Evolutionary conservation across 2,797 vertebrate species (phyloP).

Genomic region (Mus minutoides): DNA sequence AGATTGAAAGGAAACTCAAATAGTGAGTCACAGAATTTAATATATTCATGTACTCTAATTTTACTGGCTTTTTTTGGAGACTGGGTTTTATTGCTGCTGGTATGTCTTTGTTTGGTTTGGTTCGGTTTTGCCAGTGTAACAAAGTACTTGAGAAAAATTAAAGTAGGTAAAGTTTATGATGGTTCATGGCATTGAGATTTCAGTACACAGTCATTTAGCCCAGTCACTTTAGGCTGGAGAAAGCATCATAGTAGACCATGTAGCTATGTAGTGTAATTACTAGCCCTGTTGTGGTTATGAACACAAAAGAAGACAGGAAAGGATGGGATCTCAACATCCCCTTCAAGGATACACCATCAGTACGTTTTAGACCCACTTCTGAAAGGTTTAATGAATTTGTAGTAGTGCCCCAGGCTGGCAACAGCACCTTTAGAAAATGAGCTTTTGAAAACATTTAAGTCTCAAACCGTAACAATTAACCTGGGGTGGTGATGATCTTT

Average conservation of each 20-base stretch:
- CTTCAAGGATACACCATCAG: not conserved
- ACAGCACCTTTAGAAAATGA: not conserved
- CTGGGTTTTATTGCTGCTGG: not conserved
- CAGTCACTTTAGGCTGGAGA: not conserved
- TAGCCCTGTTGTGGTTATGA: not conserved
- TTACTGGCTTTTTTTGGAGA: not conserved
- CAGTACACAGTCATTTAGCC: not conserved
- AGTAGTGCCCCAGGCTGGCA: too few species aligned
- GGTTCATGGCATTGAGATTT: not conserved
- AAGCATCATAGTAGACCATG: not conserved
- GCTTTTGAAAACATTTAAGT: not conserved
- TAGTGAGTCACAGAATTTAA: slow-evolving; percentile 2
- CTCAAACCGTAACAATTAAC: not conserved
- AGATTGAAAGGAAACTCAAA: slow-evolving; percentile 50
- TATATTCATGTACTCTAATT: slow-evolving; percentile 49
- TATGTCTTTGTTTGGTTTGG: not conserved
- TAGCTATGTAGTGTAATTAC: not conserved
- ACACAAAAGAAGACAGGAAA: not conserved
- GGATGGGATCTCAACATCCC: not conserved
- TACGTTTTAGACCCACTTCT: not conserved
- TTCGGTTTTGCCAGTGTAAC: not conserved
- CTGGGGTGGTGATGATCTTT: not conserved
- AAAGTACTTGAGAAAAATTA: not conserved
- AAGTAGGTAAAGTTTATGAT: not conserved
- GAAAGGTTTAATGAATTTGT: not conserved